phyloP scores from a whole-genome alignment of 2,113 vertebrate genomes.

The Fukomys damarensis region DNA sequence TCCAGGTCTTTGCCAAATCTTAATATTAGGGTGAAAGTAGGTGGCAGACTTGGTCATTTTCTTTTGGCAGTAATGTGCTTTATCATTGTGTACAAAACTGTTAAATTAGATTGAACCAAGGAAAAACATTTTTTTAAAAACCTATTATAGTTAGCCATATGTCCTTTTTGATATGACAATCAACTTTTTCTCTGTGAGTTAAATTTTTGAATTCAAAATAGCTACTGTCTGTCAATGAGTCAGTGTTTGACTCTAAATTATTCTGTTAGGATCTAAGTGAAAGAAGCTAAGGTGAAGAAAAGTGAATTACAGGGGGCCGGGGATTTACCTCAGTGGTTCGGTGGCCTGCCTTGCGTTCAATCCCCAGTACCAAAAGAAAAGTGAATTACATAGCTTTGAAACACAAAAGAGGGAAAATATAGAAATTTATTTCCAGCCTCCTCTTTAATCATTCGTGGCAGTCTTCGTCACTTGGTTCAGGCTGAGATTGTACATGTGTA shows the following conservation, averaged over 20 bases:
- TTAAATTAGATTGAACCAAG: not conserved
- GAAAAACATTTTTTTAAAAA: not conserved
- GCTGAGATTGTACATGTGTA: not conserved
- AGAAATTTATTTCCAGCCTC: too few relatives aligned
- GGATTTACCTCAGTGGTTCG: too few relatives aligned
- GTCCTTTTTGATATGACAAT: not conserved
- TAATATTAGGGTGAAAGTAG: not conserved
- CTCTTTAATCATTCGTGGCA: not conserved
- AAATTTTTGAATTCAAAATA: not conserved
- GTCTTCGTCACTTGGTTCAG: not conserved
- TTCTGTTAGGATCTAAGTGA: not conserved
- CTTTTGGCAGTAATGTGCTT: not conserved
- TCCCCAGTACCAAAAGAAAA: too few relatives aligned
- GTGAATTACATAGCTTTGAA: conserved; percentile 28
- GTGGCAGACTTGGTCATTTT: not conserved
- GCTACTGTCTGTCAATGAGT: not conserved
- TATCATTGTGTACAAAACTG: not conserved
- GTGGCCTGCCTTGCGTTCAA: too few relatives aligned
- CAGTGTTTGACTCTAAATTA: not conserved
- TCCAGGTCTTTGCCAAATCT: not conserved
- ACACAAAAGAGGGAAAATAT: not conserved
- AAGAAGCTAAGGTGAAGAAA: not conserved
- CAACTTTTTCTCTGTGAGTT: not conserved
- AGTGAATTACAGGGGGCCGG: not conserved
- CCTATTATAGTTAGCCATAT: not conserved